Base-by-base conservation (phyloP, 2,113 vertebrate genomes). In the Microcebus tavaratra region DNA sequence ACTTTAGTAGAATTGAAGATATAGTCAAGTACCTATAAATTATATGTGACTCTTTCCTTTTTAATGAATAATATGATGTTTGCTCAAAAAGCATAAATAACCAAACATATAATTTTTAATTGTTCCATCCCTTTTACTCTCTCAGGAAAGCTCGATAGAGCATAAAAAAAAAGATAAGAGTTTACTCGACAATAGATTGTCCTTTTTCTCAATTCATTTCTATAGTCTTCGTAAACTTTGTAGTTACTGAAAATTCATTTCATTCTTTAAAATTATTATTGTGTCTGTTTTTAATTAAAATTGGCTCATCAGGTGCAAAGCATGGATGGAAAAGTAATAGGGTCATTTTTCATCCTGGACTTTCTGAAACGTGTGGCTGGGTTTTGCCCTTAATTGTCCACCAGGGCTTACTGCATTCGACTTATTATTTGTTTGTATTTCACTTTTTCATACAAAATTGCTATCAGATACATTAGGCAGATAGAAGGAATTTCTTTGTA, bases 201-300 rank as follows among this genome's bases (percentile, higher is more conserved):
- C 29, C 25, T 79, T 76, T 70, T 81, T 84, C 53, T 3, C 5
- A 95, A 80, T 68, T 50, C 76, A 90, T 70, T 95, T 95, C 94
- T 93, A 2, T 3, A 10, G 53, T 20, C 39, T 85, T 45, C 53
- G 67, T 90, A 96, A 95, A 91, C 68, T 72, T 84, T 3, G n/a
- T 3, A 36, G 83, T 84, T 76, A 61, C 93, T 93, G 59, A 96
- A 88, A 93, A 95, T 91, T 84, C 92, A 95, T 67, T 73, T 53
- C 70, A 84, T 95, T 80, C 96, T 86, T 91, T 84, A 94, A 97
- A 97, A 97, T 97, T 96, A 97, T 96, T 23, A 84, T 79, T 76
- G 55, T 95, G 93, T 93, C 96, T 94, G 36, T 45, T 96, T 97
- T 95, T 98, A 98, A 98, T 98, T 97, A 97, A 95, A 98, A 72